Evolutionary conservation across 2,888 invertebrate species (phyloP).

Genomic region (Prionchulus punctatus): DNA sequence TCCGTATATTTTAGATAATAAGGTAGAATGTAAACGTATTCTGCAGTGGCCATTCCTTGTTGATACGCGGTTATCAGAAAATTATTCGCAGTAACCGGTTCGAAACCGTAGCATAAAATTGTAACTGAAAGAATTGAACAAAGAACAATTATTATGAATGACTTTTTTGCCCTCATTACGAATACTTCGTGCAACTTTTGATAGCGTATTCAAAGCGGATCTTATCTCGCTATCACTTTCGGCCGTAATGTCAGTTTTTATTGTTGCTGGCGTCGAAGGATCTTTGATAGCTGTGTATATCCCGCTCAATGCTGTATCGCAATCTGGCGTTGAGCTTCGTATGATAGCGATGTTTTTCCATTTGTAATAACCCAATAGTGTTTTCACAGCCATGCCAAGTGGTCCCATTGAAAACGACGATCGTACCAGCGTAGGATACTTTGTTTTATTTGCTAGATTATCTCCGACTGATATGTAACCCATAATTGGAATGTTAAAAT

Average conservation of each 20-base stretch:
- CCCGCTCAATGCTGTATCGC: background rate
- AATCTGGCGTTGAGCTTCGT: background rate
- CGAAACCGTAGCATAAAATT: background rate
- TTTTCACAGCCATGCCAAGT: background rate
- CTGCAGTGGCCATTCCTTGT: background rate
- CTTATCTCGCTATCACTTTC: no score
- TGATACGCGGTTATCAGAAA: background rate
- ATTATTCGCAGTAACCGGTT: background rate
- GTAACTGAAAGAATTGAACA: background rate
- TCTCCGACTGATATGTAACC: background rate
- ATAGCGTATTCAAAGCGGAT: no score
- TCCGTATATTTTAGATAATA: no score
- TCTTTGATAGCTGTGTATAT: background rate
- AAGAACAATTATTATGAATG: no score
- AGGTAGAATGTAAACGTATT: background rate
- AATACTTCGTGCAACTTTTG: no score
- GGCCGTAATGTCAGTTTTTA: no score
- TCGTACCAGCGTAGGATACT: background rate
- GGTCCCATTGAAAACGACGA: background rate
- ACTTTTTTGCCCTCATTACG: no score
- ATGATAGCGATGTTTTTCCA: background rate
- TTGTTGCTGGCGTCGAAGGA: no score
- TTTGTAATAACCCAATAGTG: background rate
- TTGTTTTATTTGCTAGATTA: background rate
- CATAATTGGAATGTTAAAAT: background rate